Conservation (phyloP, 1,140 invertebrate genomes). For the Drosophila equinoxialis region DNA sequence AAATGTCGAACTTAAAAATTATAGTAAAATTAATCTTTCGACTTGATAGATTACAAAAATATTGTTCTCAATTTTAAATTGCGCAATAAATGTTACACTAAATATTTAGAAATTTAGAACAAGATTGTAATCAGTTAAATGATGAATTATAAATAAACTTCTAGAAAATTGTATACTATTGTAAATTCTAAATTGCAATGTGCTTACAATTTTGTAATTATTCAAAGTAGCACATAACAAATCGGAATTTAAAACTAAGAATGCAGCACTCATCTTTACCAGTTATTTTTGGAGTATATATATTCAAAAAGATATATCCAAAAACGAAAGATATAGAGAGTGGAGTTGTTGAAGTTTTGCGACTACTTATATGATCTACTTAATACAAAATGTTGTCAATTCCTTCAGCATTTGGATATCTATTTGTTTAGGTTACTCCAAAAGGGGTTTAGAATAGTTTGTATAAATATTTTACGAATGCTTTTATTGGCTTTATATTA, state of each 20-base stretch:
- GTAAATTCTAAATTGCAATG: neutral
- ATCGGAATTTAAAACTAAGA: neutral
- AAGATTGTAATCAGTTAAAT: neutral
- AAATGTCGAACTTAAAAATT: slow-evolving; percentile 14
- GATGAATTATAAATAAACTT: neutral
- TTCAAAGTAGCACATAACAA: neutral
- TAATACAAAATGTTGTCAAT: slow-evolving; percentile 41
- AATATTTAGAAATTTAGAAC: neutral
- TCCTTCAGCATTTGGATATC: slow-evolving; percentile 46
- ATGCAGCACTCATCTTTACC: slow-evolving; percentile 10
- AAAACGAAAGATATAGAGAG: slow-evolving; percentile 20
- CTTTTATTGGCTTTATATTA: slow-evolving; percentile 17
- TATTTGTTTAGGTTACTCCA: slow-evolving; percentile 23
- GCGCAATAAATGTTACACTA: neutral
- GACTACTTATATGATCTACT: slow-evolving; percentile 27
- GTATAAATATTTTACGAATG: slow-evolving; percentile 14
- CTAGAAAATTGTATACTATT: neutral
- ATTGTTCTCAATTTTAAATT: neutral
- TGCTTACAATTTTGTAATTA: neutral
- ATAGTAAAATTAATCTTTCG: neutral
- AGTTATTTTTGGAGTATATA: neutral
- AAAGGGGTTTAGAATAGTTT: slow-evolving; percentile 41
- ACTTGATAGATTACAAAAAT: neutral
- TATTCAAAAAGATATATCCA: neutral
- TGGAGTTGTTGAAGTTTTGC: neutral